These are phyloP conservation scores for Periophthalmus modestus DNA, from an alignment of 2,113 vertebrate genomes.

Conservation along the genomic window DNA sequence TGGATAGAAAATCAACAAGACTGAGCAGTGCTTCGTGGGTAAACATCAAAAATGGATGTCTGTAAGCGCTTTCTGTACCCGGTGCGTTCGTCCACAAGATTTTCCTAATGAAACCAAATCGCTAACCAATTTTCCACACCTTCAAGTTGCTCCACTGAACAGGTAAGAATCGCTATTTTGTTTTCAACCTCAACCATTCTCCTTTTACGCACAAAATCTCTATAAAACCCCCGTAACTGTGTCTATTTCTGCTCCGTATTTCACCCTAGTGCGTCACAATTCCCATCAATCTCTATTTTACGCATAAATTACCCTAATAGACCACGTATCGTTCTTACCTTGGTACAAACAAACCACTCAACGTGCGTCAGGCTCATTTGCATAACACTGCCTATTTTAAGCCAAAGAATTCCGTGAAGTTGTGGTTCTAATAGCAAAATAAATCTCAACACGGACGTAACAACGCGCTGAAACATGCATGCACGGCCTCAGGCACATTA, in stretches of 20 bases:
- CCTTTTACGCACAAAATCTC: background rate
- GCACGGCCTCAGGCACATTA: constrained; percentile 13
- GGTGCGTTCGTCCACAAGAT: constrained; percentile 36
- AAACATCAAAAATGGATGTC: constrained; percentile 60
- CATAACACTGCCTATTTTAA: background rate
- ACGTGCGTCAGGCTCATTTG: background rate
- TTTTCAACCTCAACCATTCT: constrained; percentile 19
- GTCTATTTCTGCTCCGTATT: constrained; percentile 50
- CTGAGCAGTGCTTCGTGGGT: constrained; percentile 55
- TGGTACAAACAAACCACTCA: background rate
- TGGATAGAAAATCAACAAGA: constrained; percentile 16
- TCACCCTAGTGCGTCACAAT: constrained; percentile 59
- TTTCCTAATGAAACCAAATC: constrained; percentile 37
- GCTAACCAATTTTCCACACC: background rate
- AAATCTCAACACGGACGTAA: constrained; percentile 35
- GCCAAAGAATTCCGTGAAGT: background rate
- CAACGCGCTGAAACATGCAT: constrained; percentile 37
- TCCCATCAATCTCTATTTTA: constrained; percentile 43
- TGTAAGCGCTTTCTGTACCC: constrained; percentile 26
- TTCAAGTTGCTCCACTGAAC: constrained; percentile 45
- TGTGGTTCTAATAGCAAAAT: constrained; percentile 48
- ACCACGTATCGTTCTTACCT: constrained; percentile 13
- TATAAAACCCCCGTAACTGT: background rate
- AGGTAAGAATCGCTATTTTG: constrained; percentile 44
- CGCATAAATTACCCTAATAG: constrained; percentile 38